Evolutionary conservation across 2,888 invertebrate species (phyloP).

Genomic region (Melangyna quadrimaculata): DNA sequence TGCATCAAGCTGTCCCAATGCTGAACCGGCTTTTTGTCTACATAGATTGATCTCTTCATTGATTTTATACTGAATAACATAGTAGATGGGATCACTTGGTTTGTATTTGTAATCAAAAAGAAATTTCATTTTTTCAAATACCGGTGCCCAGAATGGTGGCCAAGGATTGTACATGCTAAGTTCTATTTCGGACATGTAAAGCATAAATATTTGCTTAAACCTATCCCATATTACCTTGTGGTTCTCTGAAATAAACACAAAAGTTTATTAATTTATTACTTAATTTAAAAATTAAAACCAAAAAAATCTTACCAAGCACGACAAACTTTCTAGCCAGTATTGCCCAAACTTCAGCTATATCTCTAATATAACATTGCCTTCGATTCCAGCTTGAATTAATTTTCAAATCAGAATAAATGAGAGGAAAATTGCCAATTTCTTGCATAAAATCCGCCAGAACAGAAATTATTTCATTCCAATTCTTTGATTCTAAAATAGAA

Average conservation of each 20-base stretch:
- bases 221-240: conserved; percentile 58
- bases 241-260: conserved; percentile 30
- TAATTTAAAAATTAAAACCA: neutral
- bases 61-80: conserved; percentile 41
- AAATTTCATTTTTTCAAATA: conserved; percentile 42
- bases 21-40: neutral
- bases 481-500: conserved; percentile 29
- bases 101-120: conserved; percentile 34
- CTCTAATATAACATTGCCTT: conserved; percentile 54
- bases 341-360: conserved; percentile 52
- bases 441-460: conserved; percentile 46
- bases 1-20: conserved; percentile 3
- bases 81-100: conserved; percentile 47
- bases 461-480: conserved; percentile 42
- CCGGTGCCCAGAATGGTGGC: conserved; percentile 51
- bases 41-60: neutral
- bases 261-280: neutral
- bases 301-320: conserved; percentile 10
- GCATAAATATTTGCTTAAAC: conserved; percentile 45
- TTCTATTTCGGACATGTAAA: conserved; percentile 60
- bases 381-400: conserved; percentile 60
- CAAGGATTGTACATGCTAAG: conserved; percentile 53
- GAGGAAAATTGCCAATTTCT: conserved; percentile 53
- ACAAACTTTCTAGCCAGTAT: conserved; percentile 48
- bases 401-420: conserved; percentile 49